These are phyloP conservation scores for Hoplias malabaricus DNA, from an alignment of 2,113 vertebrate species.

Conservation along the genomic window DNA sequence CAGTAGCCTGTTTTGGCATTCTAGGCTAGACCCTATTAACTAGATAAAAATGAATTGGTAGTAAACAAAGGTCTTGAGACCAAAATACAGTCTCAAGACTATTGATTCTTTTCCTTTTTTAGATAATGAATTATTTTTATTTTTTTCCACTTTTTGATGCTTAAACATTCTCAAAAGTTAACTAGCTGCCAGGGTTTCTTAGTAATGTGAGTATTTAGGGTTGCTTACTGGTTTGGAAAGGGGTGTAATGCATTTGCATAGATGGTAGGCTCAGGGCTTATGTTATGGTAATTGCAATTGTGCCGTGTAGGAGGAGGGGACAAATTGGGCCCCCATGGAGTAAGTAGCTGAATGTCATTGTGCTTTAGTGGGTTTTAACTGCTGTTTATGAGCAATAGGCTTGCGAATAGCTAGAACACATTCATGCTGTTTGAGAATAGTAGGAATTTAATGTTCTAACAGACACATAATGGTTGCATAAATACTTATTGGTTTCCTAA, in stretches of 20 bases:
- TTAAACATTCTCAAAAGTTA: neutral
- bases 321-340: slow-evolving; percentile 15
- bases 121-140: no score
- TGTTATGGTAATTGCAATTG: slow-evolving; percentile 45
- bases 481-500: neutral
- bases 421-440: slow-evolving; percentile 18
- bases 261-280: slow-evolving; percentile 19
- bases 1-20: neutral
- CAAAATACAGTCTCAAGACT: neutral
- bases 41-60: neutral
- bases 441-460: slow-evolving; percentile 16
- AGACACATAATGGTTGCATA: slow-evolving; percentile 7
- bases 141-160: no score
- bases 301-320: slow-evolving; percentile 23
- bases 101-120: no score
- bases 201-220: neutral
- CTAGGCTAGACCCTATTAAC: neutral
- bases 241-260: slow-evolving; percentile 30
- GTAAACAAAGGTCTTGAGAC: neutral
- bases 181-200: neutral
- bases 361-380: slow-evolving; percentile 42
- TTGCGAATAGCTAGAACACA: slow-evolving; percentile 16
- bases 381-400: slow-evolving; percentile 25
- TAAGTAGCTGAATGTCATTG: slow-evolving; percentile 23
- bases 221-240: slow-evolving; percentile 6